Base-by-base conservation (phyloP, 2,113 vertebrate species). In the Ciconia boyciana region DNA sequence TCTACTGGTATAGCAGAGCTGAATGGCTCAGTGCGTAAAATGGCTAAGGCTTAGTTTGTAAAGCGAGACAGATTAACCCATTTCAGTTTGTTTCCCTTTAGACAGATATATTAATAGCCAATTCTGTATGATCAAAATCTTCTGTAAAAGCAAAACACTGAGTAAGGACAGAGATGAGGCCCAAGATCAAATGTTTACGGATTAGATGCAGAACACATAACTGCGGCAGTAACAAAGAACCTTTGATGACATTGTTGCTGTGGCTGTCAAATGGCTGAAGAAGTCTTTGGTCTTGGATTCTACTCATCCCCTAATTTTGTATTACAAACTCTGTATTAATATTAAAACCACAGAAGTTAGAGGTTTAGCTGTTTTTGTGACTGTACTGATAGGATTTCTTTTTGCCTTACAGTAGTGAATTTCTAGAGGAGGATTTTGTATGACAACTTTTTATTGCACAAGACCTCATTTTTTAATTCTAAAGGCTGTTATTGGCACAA, bases 391-490 rank as follows among this genome's bases (percentile, higher is more conserved):
- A 54, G 44, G 31, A 69, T 52, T 84, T 84, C 10, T 55, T 95
- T 97, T 97, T 96, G 88, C 70, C 87, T 90, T 93, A 77, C 13
- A 36, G n/a, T 94, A 94, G 93, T 96, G 87, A 89, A 93, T 93
- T 82, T 97, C 75, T 82, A 82, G 31, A 82, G 51, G 20, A 75
- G 34, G 32, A 79, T 93, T 96, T 97, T 95, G 36, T 85, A 57
- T 1, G 8, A 62, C 85, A 90, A 29, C 49, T 34, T 18, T 48
- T 66, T 83, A 41, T 98, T 98, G 83, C 96, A 93, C 96, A 98
- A 98, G 69, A 78, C 88, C 96, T 92, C 93, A 94, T 98, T 97
- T 98, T 97, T 97, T 95, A 88, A 95, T 98, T 97, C 82, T 97
- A 88, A 90, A 81, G 74, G 84, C 92, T 97, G 52, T 88, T 97